Evolutionary conservation across 2,113 vertebrate genomes (phyloP).

Genomic region (Amia ocellicauda): DNA sequence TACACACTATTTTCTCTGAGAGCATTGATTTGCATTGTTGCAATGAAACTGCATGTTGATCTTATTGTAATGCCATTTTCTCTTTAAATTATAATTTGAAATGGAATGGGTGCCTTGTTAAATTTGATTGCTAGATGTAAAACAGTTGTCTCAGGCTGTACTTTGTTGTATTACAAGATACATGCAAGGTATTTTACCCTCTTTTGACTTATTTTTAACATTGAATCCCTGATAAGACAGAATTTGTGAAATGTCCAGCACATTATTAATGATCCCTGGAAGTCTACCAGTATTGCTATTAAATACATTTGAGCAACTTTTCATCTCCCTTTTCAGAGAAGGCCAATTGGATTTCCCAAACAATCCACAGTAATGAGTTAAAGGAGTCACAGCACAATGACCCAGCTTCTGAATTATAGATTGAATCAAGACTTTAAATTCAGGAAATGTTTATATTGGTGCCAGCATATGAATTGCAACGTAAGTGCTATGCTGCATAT

Average conservation of each 20-base stretch:
- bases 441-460: neutral
- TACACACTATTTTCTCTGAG: neutral
- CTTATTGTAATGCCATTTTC: neutral
- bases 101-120: neutral
- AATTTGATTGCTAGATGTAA: neutral
- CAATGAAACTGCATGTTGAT: no score
- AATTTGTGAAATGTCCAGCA: neutral
- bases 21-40: neutral
- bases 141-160: neutral
- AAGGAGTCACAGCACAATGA: neutral
- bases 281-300: conserved; percentile 6
- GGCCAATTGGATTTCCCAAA: conserved; percentile 4
- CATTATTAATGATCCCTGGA: neutral
- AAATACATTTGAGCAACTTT: conserved; percentile 4
- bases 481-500: neutral
- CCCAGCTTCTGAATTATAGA: conserved; percentile 8
- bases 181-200: conserved; percentile 15
- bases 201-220: conserved; percentile 9
- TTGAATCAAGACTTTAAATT: conserved; percentile 1
- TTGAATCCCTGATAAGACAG: neutral
- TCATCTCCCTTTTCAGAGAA: conserved; percentile 9
- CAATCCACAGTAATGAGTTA: neutral
- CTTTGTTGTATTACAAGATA: neutral
- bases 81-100: conserved; percentile 14
- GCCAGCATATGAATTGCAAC: neutral